Base-by-base conservation (phyloP, 1,140 invertebrate genomes). In the Akabosia matsudoensis region DNA sequence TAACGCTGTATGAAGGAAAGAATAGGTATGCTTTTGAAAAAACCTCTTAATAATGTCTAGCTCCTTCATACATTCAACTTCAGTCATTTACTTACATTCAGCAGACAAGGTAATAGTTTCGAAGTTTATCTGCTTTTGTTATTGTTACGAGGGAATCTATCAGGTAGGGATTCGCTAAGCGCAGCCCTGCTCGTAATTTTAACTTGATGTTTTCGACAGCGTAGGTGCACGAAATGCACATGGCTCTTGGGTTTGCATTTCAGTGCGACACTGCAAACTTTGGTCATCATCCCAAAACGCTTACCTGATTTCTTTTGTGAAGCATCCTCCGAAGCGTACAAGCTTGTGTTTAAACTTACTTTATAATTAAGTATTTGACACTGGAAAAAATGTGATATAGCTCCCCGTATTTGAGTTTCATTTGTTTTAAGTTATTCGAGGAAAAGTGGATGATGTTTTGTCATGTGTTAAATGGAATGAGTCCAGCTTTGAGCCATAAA, bases 21-120 rank as follows among this genome's bases (percentile, higher is more conserved):
- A 30, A n/a, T n/a, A 67, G 28, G 61, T 67, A 67, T 67, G 61
- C 31, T 30, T 30, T 30, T 30, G 61, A 31, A 30, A 67, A 24
- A 67, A 67, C 61, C 31, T 67, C 61, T 67, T 67, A 67, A 67
- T 67, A 67, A 67, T 67, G 31, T 67, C 61, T 67, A 30, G 61
- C n/a, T 67, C 61, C 61, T 67, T 31, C 61, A 67, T 67, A 67
- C 61, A 67, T 67, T 67, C 61, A 67, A 67, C 61, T 67, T 67
- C 61, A 67, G 61, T 67, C 61, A 67, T 67, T 67, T 67, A 67
- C 61, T 67, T 67, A 67, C 61, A 67, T 67, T 67, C 61, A 67
- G 31, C 26, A 67, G 61, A 31, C 61, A 67, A 67, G 61, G 61
- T 67, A 30, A 67, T 67, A 28, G 61, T 67, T 67, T 67, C 4